Conservation (phyloP, 2,113 vertebrate genomes). For the Nanorana parkeri region DNA sequence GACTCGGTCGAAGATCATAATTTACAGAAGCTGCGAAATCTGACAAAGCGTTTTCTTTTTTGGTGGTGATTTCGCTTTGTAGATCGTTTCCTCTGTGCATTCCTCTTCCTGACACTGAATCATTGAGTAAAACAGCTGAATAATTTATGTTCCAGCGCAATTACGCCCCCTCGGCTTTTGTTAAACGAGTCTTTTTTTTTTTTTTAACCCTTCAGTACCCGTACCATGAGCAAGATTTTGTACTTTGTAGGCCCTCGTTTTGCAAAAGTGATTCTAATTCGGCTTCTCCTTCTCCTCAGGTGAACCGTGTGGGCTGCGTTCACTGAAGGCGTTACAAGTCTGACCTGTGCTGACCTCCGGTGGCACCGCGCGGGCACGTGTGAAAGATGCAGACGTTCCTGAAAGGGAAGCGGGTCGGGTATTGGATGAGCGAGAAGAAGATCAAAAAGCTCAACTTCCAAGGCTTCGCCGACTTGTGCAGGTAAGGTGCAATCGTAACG, state of each 20-base stretch:
- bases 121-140: not conserved
- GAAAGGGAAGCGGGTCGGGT: conserved; percentile 91
- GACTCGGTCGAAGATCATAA: too few relatives aligned
- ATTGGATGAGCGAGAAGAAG: conserved; percentile 98
- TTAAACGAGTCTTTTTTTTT: not conserved
- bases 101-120: not conserved
- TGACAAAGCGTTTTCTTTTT: too few relatives aligned
- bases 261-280: too few relatives aligned
- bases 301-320: not conserved
- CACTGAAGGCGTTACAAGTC: not conserved
- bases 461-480: conserved; percentile 95
- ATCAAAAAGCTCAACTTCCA: conserved; percentile 97
- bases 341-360: not conserved
- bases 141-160: not conserved
- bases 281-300: not conserved
- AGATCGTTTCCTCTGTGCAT: not conserved
- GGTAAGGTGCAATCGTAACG: conserved; percentile 68
- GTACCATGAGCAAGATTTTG: not conserved
- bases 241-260: too few relatives aligned
- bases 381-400: conserved; percentile 94
- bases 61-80: too few relatives aligned
- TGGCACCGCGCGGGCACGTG: conserved; percentile 44
- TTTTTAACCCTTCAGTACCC: not conserved
- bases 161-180: not conserved
- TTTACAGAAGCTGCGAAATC: too few relatives aligned